phyloP scores from a whole-genome alignment of 1,140 invertebrate species.

The Uloborus diversus region DNA sequence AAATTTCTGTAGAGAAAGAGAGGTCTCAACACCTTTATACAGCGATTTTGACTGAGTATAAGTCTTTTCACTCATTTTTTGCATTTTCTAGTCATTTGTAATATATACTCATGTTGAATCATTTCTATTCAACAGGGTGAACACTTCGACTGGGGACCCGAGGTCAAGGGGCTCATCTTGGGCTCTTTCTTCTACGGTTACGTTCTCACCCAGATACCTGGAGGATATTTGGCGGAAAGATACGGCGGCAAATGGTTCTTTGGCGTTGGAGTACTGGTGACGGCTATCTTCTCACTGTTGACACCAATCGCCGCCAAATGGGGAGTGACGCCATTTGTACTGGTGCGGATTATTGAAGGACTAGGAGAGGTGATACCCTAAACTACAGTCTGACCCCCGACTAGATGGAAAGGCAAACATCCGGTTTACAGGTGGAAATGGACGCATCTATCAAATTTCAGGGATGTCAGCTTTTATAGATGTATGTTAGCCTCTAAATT shows the following conservation, averaged over 20 bases:
- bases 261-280: conserved; percentile 68
- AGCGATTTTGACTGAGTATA: too few species aligned
- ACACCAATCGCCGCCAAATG: conserved; percentile 53
- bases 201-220: conserved; percentile 82
- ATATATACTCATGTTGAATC: too few species aligned
- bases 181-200: conserved; percentile 89
- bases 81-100: too few species aligned
- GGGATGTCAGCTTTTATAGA: too few species aligned
- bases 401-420: too few species aligned
- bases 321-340: conserved; percentile 64
- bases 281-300: conserved; percentile 45
- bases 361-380: conserved; percentile 65
- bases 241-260: conserved; percentile 85
- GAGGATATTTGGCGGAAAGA: conserved; percentile 78
- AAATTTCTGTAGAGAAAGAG: too few species aligned
- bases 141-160: conserved; percentile 57
- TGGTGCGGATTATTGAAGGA: conserved; percentile 64
- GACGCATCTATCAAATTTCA: too few species aligned
- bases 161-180: conserved; percentile 71
- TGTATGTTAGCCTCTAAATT: too few species aligned
- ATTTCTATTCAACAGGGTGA: not conserved
- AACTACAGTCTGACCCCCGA: too few species aligned
- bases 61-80: too few species aligned
- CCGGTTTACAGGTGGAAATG: too few species aligned
- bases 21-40: too few species aligned